Percentiles rank a stretch among this genome's conserved stretches.
Evolutionary conservation across 2,113 vertebrate genomes (phyloP).

Genomic region (Oreochromis niloticus): DNA sequence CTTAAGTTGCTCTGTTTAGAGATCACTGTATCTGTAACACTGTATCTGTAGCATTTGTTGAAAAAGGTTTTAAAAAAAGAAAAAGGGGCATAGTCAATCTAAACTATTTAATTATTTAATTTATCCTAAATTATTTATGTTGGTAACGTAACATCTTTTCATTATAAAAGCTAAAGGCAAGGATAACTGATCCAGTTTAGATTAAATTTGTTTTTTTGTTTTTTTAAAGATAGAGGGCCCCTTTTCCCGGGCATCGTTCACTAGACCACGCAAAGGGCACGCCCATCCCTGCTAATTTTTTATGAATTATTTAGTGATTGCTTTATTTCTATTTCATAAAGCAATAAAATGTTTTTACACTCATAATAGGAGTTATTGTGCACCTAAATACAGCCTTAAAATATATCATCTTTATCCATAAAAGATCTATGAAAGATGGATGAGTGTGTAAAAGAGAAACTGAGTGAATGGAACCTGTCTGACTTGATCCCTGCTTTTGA

Average conservation of each 20-base stretch:
- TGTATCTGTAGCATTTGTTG: background rate
- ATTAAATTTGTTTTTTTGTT: fast-evolving
- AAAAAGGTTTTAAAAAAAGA: background rate
- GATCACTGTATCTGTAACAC: background rate
- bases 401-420: too few species aligned
- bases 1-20: background rate
- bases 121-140: background rate
- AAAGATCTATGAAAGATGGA: too few species aligned
- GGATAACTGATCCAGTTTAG: background rate
- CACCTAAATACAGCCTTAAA: too few species aligned
- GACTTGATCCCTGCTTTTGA: too few species aligned
- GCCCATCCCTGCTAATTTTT: background rate
- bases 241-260: background rate
- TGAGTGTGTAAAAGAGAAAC: too few species aligned
- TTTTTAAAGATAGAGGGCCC: background rate
- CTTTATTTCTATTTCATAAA: too few species aligned
- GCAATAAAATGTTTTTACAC: too few species aligned
- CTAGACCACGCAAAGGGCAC: background rate
- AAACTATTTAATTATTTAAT: background rate
- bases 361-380: too few species aligned
- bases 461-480: too few species aligned
- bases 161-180: background rate
- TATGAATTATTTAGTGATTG: too few species aligned
- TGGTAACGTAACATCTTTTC: background rate
- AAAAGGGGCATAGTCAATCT: background rate